These are phyloP conservation scores for Corythaeola cristata DNA, from an alignment of 2,113 vertebrate genomes.

Conservation along the genomic window DNA sequence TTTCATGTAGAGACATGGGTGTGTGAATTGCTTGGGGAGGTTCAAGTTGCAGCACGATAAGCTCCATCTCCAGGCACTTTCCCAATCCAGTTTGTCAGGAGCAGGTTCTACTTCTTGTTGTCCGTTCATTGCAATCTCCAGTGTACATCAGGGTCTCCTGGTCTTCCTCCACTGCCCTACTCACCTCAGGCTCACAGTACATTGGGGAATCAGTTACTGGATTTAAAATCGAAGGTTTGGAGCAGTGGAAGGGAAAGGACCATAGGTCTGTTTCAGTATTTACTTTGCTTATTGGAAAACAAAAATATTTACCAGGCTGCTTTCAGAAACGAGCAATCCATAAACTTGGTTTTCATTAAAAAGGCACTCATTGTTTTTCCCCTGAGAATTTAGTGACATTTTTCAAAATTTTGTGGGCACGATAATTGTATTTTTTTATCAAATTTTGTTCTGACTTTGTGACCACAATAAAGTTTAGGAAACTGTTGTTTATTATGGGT, in stretches of 20 bases:
- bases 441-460: constrained; percentile 14
- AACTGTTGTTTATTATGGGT: constrained; percentile 29
- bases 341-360: constrained; percentile 42
- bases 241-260: not conserved
- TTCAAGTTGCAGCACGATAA: constrained; percentile 61
- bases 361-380: not conserved
- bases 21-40: constrained; percentile 49
- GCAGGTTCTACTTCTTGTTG: constrained; percentile 25
- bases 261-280: not conserved
- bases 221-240: not conserved
- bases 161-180: not conserved
- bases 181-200: not conserved
- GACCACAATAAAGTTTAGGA: constrained; percentile 24
- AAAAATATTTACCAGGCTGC: constrained; percentile 28
- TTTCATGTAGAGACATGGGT: constrained; percentile 66
- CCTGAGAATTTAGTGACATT: constrained; percentile 28
- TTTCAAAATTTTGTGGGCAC: constrained; percentile 5
- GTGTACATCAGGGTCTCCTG: not conserved
- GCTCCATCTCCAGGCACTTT: constrained; percentile 46
- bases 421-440: not conserved
- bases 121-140: not conserved
- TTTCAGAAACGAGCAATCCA: constrained; percentile 9
- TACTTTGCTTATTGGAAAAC: constrained; percentile 48
- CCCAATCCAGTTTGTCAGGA: constrained; percentile 35
- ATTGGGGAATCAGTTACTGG: not conserved